Percentiles rank a stretch among this genome's conserved stretches.
phyloP scores from a whole-genome alignment of 2,888 invertebrate genomes.

The Alcis repandata region DNA sequence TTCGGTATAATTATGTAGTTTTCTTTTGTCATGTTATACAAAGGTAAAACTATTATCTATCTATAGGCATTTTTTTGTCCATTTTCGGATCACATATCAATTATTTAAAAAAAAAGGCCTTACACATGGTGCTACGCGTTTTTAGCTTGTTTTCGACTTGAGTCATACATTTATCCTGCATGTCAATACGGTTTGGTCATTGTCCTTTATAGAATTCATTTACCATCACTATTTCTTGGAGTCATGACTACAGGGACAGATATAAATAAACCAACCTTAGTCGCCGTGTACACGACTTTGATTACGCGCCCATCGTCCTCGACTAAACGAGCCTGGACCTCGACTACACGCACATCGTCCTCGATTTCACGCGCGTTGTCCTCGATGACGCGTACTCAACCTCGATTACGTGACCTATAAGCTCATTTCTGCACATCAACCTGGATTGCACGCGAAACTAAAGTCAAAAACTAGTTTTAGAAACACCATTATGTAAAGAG shows the following conservation, averaged over 20 bases:
- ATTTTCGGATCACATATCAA: not conserved
- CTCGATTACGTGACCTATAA: no score
- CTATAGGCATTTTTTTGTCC: not conserved
- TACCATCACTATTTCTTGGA: no score
- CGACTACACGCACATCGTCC: not conserved
- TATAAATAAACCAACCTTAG: no score
- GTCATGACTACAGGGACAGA: no score
- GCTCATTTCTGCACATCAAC: no score
- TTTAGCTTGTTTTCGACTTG: not conserved
- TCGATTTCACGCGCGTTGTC: not conserved
- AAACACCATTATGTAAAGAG: not conserved
- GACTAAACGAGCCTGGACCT: no score
- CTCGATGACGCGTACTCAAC: not conserved
- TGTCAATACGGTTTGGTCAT: no score
- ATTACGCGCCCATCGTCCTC: no score
- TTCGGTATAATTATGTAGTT: not conserved
- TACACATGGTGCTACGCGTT: not conserved
- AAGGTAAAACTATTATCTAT: not conserved
- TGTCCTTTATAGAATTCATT: no score
- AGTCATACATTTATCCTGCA: not conserved
- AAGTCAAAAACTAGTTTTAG: constrained; percentile 1
- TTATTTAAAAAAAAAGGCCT: not conserved
- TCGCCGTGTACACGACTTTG: no score
- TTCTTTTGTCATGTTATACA: not conserved
- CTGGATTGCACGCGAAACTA: not conserved